These are phyloP conservation scores for Oxyura jamaicensis DNA, from an alignment of 2,113 vertebrate species.

Conservation along the genomic window DNA sequence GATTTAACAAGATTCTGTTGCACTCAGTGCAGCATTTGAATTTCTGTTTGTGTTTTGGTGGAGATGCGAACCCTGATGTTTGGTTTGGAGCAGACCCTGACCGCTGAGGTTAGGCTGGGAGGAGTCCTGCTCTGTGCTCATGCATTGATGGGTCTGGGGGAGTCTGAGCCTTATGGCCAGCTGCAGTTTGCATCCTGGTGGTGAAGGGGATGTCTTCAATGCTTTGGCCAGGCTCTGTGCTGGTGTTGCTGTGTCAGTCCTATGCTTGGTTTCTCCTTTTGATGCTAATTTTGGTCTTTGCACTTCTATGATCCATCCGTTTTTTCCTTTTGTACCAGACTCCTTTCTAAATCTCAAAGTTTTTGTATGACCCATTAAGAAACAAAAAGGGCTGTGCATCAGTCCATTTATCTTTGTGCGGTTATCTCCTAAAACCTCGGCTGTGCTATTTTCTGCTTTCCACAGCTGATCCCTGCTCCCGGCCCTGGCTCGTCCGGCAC, in stretches of 20 bases:
- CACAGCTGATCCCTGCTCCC: neutral
- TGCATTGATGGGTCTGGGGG: no score
- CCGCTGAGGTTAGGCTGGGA: neutral
- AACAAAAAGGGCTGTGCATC: neutral
- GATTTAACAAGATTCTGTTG: neutral
- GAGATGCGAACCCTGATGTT: neutral
- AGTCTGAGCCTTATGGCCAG: no score
- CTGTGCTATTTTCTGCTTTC: neutral
- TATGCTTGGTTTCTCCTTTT: neutral
- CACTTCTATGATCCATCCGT: neutral
- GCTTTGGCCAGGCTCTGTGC: no score
- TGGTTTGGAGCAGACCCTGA: no score
- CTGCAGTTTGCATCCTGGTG: no score
- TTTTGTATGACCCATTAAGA: neutral
- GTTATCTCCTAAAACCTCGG: neutral
- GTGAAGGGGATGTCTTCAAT: no score
- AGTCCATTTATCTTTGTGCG: neutral
- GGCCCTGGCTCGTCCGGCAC: accelerated
- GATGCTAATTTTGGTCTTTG: no score
- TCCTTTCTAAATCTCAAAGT: neutral
- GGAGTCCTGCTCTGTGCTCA: neutral
- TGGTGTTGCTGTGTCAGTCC: neutral
- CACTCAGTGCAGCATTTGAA: neutral
- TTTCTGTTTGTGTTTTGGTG: neutral
- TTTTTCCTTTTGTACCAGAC: neutral